A percentile compares a stretch with the other conserved stretches of the same genome.
Conservation (phyloP, 2,888 invertebrate species). For the Augiades crinisus region DNA sequence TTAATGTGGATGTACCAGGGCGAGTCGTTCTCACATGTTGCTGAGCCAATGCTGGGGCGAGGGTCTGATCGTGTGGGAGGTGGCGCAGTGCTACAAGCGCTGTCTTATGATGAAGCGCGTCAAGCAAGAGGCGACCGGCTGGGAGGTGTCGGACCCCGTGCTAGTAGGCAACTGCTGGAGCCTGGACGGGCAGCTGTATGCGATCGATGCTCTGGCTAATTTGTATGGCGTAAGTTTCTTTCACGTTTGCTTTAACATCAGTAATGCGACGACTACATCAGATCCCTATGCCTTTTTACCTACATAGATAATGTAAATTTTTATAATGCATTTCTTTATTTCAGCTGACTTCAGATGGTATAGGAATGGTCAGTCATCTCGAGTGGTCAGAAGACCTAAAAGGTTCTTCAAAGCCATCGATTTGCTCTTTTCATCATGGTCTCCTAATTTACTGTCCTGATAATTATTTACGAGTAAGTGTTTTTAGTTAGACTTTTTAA, state of each 20-base stretch:
- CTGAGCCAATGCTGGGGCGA: slow-evolving; percentile 68
- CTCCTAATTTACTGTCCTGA: slow-evolving; percentile 68
- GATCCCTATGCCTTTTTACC: not conserved
- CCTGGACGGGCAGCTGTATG: slow-evolving; percentile 64
- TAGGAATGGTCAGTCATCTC: slow-evolving; percentile 55
- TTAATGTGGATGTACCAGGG: slow-evolving; percentile 48
- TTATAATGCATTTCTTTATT: too few relatives aligned
- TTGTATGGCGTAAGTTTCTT: slow-evolving; percentile 58
- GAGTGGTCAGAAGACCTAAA: slow-evolving; percentile 58
- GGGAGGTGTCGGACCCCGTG: slow-evolving; percentile 53
- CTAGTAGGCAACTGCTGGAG: slow-evolving; percentile 61
- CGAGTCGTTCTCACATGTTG: slow-evolving; percentile 63
- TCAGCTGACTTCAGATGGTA: slow-evolving; percentile 66
- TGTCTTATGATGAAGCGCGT: slow-evolving; percentile 57
- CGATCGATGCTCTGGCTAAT: slow-evolving; percentile 53
- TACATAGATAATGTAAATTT: too few relatives aligned
- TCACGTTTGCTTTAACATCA: too few relatives aligned
- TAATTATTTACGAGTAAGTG: slow-evolving; percentile 54
- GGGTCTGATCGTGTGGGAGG: slow-evolving; percentile 70
- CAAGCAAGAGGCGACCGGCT: slow-evolving; percentile 49
- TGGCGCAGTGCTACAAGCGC: slow-evolving; percentile 64
- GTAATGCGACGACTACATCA: too few relatives aligned
- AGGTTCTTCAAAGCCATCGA: slow-evolving; percentile 44
- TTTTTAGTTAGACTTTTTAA: not conserved
- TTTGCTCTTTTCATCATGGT: slow-evolving; percentile 61